Percentiles rank a stretch among this genome's conserved stretches.
These are phyloP conservation scores for Drosophila kanapiae DNA, from an alignment of 1,140 invertebrate species.

Conservation along the genomic window DNA sequence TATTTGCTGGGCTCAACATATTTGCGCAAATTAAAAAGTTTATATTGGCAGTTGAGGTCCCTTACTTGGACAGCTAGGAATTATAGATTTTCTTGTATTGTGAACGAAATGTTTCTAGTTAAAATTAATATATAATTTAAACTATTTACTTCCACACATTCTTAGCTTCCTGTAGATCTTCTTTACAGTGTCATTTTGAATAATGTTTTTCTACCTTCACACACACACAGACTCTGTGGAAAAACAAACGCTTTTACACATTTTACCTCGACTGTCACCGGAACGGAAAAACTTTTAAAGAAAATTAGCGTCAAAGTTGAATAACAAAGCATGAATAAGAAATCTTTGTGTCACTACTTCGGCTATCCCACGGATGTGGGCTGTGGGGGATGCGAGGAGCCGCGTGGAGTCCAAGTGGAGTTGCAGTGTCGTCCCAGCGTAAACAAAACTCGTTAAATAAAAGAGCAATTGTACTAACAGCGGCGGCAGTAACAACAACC, in stretches of 20 bases:
- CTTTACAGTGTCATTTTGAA: slow-evolving; percentile 3
- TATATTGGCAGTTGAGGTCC: not conserved
- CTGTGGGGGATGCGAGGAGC: slow-evolving; percentile 5
- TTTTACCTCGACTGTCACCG: slow-evolving; percentile 34
- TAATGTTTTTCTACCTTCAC: not conserved
- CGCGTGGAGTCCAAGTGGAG: slow-evolving; percentile 22
- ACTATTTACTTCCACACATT: not conserved
- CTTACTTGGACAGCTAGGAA: not conserved
- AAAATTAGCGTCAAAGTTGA: slow-evolving; percentile 82
- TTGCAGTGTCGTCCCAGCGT: slow-evolving; percentile 62
- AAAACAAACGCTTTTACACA: slow-evolving; percentile 40
- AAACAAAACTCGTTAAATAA: slow-evolving; percentile 85
- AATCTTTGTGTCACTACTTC: slow-evolving; percentile 70
- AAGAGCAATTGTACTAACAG: slow-evolving; percentile 82
- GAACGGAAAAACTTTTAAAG: slow-evolving; percentile 57
- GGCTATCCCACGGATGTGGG: slow-evolving; percentile 27
- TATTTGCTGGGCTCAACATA: not conserved
- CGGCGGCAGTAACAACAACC: slow-evolving; percentile 27
- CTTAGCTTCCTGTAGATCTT: not conserved
- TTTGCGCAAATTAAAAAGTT: not conserved
- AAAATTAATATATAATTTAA: not conserved
- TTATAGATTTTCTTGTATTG: not conserved
- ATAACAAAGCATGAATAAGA: slow-evolving; percentile 78
- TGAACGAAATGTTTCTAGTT: not conserved
- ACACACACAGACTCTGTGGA: not conserved